Evolutionary conservation across 64 coral and sea anemone genomes (phyloP), one percentile per base, ranked within the genome.

Genomic region (Cladopsammia gracilis): DNA sequence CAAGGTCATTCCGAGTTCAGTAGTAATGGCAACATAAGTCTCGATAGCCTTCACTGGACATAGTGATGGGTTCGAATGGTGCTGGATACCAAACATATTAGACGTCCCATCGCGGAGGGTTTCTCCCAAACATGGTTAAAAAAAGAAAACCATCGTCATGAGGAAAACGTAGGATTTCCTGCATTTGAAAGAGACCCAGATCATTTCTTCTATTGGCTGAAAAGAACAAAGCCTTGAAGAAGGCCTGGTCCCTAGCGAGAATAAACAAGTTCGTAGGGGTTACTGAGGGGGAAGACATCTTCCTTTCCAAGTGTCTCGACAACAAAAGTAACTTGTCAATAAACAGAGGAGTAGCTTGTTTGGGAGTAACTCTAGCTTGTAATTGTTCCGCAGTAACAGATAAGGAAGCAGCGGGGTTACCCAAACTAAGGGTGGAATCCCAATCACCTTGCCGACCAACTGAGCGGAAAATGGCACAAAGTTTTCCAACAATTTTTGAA

Each of bases 21-120:
- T 53, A 64, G 79, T 16, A 22, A 83, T 79, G 3, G 14, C 47
- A 6, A 62, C 23, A 23, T 83, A 83, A 0, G 42, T 48, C 22
- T 91, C 66, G 20, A 83, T 91, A 9, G 88, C 88, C 50, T 65
- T 80, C 18, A 90, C 88, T 3, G 76, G 88, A 47, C 76, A 90
- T 2, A 90, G 20, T 12, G 45, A 16, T 13, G 64, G 76, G 76
- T 90, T 68, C n/a, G 76, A 68, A 52, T 90, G 88, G 1, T 76
- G 61, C 10, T 48, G 76, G 43, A 90, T 90, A 4, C 77, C 88
- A 70, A 90, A 90, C 20, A 90, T 10, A 24, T 80, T 90, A 12
- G 64, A 48, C 16, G 77, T 81, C 56, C 89, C 76, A 90, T 90
- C 48, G 16, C 65, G 58, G 64, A 88, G 71, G 45, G 77, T 71